A percentile compares a stretch with the other conserved stretches of the same genome.
These are phyloP conservation scores for Bradynema listronoti DNA, from an alignment of 1,140 invertebrate species.

Conservation along the genomic window DNA sequence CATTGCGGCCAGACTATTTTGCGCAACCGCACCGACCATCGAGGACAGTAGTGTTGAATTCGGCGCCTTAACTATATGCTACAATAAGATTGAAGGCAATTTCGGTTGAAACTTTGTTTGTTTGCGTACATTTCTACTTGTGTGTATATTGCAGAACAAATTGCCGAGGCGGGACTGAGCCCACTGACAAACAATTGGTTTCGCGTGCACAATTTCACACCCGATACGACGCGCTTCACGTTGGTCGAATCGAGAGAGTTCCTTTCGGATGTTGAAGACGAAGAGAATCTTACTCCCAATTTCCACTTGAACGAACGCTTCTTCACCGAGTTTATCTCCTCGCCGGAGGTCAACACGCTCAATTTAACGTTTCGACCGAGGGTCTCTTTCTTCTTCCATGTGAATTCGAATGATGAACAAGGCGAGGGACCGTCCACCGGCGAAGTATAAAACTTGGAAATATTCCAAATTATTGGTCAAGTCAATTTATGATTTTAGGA, in stretches of 20 bases:
- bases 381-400: constrained; percentile 3
- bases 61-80: constrained; percentile 16
- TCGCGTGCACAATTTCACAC: constrained; percentile 22
- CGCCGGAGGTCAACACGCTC: not conserved
- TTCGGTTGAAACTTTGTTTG: not conserved
- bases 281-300: not conserved
- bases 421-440: not conserved
- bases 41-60: constrained; percentile 25
- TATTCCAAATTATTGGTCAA: not conserved
- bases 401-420: not conserved
- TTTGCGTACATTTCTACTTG: not conserved
- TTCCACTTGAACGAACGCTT: constrained; percentile 12
- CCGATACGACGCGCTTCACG: constrained; percentile 13
- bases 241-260: too few species aligned
- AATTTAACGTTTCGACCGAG: constrained; percentile 5
- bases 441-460: not conserved
- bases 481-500: not conserved
- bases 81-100: constrained; percentile 19
- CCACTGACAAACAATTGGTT: constrained; percentile 20
- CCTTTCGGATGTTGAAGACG: not conserved
- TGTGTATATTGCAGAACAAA: constrained; percentile 14
- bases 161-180: constrained; percentile 10
- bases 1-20: constrained; percentile 12
- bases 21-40: constrained; percentile 25
- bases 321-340: not conserved